These are phyloP conservation scores for Paedocypris micromegethes DNA, from an alignment of 2,797 vertebrate genomes.

Conservation along the genomic window DNA sequence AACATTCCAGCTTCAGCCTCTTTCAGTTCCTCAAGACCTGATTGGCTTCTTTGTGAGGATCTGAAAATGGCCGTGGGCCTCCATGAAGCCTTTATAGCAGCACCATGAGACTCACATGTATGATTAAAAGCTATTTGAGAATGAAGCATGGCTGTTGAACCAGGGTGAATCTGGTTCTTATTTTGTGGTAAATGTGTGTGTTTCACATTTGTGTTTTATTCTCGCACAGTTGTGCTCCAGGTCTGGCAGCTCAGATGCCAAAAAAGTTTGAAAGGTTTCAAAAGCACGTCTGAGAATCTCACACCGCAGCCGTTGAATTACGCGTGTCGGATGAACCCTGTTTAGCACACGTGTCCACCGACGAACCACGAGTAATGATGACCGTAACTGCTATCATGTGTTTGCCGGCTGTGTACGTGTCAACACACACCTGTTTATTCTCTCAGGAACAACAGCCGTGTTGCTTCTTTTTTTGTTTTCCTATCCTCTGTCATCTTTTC, in stretches of 20 bases:
- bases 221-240: too few relatives aligned
- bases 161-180: constrained; percentile 4
- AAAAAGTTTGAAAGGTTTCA: not conserved
- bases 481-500: not conserved
- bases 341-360: constrained; percentile 1
- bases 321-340: constrained; percentile 16
- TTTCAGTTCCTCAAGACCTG: constrained; percentile 17
- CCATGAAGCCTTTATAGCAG: constrained; percentile 2
- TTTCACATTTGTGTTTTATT: not conserved
- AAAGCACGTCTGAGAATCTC: not conserved
- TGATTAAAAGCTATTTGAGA: not conserved
- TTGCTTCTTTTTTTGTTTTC: not conserved
- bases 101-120: not conserved
- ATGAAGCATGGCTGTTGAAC: not conserved
- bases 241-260: not conserved
- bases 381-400: constrained; percentile 22
- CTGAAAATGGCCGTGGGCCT: constrained; percentile 4
- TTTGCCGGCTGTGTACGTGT: constrained; percentile 43
- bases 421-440: constrained; percentile 28
- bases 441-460: too few relatives aligned
- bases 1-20: constrained; percentile 45
- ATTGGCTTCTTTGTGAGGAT: constrained; percentile 25
- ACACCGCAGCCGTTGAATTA: not conserved
- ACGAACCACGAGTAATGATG: constrained; percentile 33
- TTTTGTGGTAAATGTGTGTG: constrained; percentile 2